Evolutionary conservation across 2,888 invertebrate species (phyloP).

Genomic region (Drosophila niveifrons): DNA sequence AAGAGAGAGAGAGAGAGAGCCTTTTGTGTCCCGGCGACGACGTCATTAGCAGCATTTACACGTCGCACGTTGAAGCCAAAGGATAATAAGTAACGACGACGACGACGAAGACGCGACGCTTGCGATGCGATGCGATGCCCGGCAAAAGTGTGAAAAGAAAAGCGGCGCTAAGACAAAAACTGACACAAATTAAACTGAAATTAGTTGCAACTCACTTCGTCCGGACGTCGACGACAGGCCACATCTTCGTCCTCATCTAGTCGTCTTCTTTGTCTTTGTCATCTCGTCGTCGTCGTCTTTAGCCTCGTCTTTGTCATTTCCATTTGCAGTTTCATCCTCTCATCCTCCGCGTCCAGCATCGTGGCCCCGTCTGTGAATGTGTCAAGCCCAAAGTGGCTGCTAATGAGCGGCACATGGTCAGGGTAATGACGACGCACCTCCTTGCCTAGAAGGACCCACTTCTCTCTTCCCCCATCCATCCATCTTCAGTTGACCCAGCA

Average conservation of each 20-base stretch:
- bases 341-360: conserved; percentile 1
- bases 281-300: conserved; percentile 1
- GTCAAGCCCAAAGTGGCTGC: conserved; percentile 58
- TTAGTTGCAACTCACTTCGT: conserved; percentile 75
- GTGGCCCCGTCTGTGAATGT: conserved; percentile 28
- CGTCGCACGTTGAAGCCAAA: conserved; percentile 67
- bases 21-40: conserved; percentile 66
- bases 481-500: neutral
- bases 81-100: conserved; percentile 70
- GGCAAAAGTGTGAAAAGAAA: conserved; percentile 67
- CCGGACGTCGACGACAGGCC: conserved; percentile 24
- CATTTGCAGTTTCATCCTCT: conserved; percentile 14
- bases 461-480: neutral
- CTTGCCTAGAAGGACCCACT: neutral
- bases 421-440: conserved; percentile 16
- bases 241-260: conserved; percentile 4
- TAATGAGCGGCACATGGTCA: conserved; percentile 58
- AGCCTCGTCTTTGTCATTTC: conserved; percentile 1
- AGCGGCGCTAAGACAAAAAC: conserved; percentile 61
- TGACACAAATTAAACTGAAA: conserved; percentile 81
- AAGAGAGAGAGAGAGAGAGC: conserved; percentile 35
- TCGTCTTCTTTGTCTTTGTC: neutral
- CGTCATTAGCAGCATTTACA: conserved; percentile 79
- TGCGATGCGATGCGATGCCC: conserved; percentile 6
- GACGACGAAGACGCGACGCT: no score